Conservation (phyloP, 2,888 invertebrate species). For the Drosophila longiperda region DNA sequence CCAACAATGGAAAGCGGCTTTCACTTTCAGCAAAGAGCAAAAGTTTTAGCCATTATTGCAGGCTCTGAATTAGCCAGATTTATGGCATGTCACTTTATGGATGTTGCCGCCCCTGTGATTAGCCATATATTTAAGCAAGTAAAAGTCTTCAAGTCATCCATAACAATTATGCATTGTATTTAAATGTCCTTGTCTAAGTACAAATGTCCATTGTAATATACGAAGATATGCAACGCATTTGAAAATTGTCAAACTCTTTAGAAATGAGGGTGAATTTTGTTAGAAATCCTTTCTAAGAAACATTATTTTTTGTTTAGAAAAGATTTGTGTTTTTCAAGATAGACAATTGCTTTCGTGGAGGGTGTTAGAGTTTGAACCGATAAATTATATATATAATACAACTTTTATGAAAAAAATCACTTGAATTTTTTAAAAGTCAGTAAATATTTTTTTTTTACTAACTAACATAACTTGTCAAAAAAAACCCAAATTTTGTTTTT, state of each 20-base stretch:
- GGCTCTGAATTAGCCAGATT: constrained; percentile 38
- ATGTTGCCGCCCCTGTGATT: constrained; percentile 72
- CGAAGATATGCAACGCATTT: background rate
- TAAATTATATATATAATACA: background rate
- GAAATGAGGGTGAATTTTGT: background rate
- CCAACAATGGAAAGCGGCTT: background rate
- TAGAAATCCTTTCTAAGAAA: background rate
- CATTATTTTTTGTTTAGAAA: background rate
- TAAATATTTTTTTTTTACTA: no score
- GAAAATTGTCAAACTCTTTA: no score
- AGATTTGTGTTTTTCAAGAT: background rate
- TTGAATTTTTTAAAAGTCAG: background rate
- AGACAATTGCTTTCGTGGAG: background rate
- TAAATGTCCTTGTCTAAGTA: background rate
- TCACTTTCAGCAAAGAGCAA: constrained; percentile 4
- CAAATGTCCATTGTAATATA: background rate
- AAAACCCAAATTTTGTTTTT: background rate
- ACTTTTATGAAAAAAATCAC: background rate
- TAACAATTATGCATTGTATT: constrained; percentile 33
- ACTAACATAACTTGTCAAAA: no score
- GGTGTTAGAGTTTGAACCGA: background rate
- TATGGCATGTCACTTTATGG: constrained; percentile 45
- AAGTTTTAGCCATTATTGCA: constrained; percentile 32
- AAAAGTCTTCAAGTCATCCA: constrained; percentile 10
- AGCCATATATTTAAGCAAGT: constrained; percentile 51